Conservation (phyloP, 2,797 vertebrate genomes). For the Eupleurogrammus muticus region DNA sequence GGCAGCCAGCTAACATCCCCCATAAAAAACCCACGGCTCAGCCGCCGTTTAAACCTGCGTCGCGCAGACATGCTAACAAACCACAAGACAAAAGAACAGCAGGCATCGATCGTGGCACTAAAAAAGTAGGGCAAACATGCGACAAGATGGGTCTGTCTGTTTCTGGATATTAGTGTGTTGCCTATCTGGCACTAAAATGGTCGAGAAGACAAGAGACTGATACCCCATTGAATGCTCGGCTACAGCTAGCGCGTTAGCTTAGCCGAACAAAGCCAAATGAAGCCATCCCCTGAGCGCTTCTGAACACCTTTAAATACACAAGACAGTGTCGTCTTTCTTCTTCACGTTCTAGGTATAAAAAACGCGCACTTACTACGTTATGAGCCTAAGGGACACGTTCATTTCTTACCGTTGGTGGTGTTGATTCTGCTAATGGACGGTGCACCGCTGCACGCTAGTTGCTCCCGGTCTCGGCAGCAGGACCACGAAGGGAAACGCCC, state of each 20-base stretch:
- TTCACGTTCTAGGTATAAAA: fast-evolving
- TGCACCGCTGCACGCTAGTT: slow-evolving; percentile 14
- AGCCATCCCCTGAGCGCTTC: fast-evolving
- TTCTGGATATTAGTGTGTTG: neutral
- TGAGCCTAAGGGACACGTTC: fast-evolving
- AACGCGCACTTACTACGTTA: fast-evolving
- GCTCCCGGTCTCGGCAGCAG: slow-evolving; percentile 35
- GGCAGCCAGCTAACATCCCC: slow-evolving; percentile 31
- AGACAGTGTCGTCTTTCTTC: fast-evolving
- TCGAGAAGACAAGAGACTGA: slow-evolving; percentile 50
- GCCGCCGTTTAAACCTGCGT: slow-evolving; percentile 2
- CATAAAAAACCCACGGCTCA: slow-evolving; percentile 8
- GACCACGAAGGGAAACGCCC: slow-evolving; percentile 40
- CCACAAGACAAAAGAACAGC: neutral
- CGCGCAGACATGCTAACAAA: neutral
- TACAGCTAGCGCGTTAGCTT: slow-evolving; percentile 61
- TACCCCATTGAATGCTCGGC: slow-evolving; percentile 50
- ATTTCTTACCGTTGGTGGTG: slow-evolving; percentile 20
- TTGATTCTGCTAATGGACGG: slow-evolving; percentile 8
- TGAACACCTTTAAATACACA: fast-evolving
- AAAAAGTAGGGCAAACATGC: fast-evolving
- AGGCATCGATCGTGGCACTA: fast-evolving
- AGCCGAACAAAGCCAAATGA: slow-evolving; percentile 42
- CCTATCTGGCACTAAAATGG: slow-evolving; percentile 62
- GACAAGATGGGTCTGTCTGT: fast-evolving